Evolutionary conservation across 2,888 invertebrate species (phyloP).

Genomic region (Tanytarsus gracilentus): DNA sequence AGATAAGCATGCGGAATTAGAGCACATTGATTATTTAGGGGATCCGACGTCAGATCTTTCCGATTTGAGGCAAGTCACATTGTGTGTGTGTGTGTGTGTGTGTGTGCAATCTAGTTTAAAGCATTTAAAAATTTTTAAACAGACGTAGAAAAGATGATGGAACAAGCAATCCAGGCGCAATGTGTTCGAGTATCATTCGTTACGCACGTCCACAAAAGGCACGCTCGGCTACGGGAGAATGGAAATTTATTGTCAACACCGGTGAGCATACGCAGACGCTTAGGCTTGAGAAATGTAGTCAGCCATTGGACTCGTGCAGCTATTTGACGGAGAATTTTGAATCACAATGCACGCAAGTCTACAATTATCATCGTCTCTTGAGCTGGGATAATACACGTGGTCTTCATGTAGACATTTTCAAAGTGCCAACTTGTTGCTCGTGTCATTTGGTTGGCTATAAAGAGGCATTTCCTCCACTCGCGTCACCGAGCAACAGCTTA

Average conservation of each 20-base stretch:
- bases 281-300: slow-evolving; percentile 72
- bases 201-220: slow-evolving; percentile 74
- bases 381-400: slow-evolving; percentile 75
- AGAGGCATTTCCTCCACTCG: slow-evolving; percentile 54
- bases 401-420: slow-evolving; percentile 75
- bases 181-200: slow-evolving; percentile 69
- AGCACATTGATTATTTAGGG: slow-evolving; percentile 39
- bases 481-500: slow-evolving; percentile 9
- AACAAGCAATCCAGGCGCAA: slow-evolving; percentile 57
- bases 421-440: slow-evolving; percentile 73
- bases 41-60: slow-evolving; percentile 34
- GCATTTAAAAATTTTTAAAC: slow-evolving; percentile 22
- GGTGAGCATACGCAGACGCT: slow-evolving; percentile 76
- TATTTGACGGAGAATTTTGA: slow-evolving; percentile 70
- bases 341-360: slow-evolving; percentile 73
- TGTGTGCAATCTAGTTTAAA: not conserved
- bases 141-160: slow-evolving; percentile 54
- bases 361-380: slow-evolving; percentile 70
- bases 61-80: slow-evolving; percentile 7
- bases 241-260: slow-evolving; percentile 81
- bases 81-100: too few relatives aligned
- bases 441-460: slow-evolving; percentile 72
- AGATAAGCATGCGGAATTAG: slow-evolving; percentile 46
- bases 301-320: slow-evolving; percentile 64
- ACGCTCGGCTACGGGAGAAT: slow-evolving; percentile 66